Evolutionary conservation across 2,113 vertebrate species (phyloP), one percentile per base, ranked within the genome.

Genomic region (Ahaetulla prasina): DNA sequence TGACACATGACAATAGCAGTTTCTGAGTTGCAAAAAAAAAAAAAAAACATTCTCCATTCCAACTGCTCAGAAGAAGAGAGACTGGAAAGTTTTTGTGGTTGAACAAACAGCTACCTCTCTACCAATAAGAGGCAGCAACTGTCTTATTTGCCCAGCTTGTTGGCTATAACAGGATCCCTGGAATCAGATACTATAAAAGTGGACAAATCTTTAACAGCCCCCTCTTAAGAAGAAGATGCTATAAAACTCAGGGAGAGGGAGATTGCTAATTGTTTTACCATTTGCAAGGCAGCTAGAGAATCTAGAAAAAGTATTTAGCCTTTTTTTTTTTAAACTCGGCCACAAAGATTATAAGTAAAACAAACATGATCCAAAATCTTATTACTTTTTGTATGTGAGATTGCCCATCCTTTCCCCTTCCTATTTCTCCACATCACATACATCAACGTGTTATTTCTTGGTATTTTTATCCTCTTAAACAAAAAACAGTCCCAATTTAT

Each of bases 1-100:
- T 91, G 89, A 95, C 94, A 97, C 92, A 94, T 39, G 96, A 96
- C 97, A 95, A 94, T 85, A 55, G 92, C 87, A 45, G n/a, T 95
- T 94, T 95, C 96, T 95, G 87, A 45, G 57, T 93, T 89, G 20
- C 39, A 0, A 43, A 94, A 43, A 91, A 87, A 63, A 23, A 91
- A 85, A 63, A 23, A 43, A 89, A 86, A 0, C 92, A 88, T 80
- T 54, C 49, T 92, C 39, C 87, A 88, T 39, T 94, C 93, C 94
- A 93, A 85, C 49, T 0, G 92, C 89, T 92, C 88, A 90, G 94
- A 92, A 89, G 22, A 27, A 80, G 84, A 90, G 90, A 90, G 89
- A 47, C 55, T 49, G 91, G 96, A 94, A 95, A 95, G 90, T 87
- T 92, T 91, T 86, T 93, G 94, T 94, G 91, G 94, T 94, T 91